Conservation (phyloP, 2,797 vertebrate genomes). For the Antennarius maculatus region DNA sequence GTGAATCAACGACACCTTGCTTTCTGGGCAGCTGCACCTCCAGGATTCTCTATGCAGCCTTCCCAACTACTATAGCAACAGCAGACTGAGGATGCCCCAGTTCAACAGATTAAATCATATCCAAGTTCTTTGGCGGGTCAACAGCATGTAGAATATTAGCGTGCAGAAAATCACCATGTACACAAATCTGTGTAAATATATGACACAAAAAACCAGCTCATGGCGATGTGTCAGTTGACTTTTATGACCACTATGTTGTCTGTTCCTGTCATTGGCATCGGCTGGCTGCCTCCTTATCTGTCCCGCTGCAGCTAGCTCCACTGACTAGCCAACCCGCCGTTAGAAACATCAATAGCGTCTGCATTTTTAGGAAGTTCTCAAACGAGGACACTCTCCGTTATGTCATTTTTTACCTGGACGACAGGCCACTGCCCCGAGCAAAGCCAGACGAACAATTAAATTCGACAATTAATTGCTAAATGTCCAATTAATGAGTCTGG, state of each 20-base stretch:
- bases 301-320: constrained; percentile 74
- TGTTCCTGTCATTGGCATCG: constrained; percentile 34
- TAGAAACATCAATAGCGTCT: constrained; percentile 40
- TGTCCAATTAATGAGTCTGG: constrained; percentile 34
- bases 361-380: constrained; percentile 32
- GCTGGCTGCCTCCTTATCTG: constrained; percentile 53
- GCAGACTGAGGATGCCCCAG: constrained; percentile 27
- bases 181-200: neutral
- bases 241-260: constrained; percentile 37
- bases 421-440: neutral
- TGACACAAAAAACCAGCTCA: neutral
- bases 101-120: constrained; percentile 13
- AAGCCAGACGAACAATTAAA: neutral
- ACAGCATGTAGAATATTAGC: neutral
- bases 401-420: neutral
- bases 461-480: constrained; percentile 8
- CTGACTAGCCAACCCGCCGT: constrained; percentile 59
- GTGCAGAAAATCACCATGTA: neutral
- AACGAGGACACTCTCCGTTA: neutral
- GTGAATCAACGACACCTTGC: constrained; percentile 39
- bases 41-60: constrained; percentile 6
- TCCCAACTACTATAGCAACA: neutral
- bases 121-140: neutral
- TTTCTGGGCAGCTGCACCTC: constrained; percentile 42
- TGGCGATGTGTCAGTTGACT: constrained; percentile 19